Evolutionary conservation across 2,797 vertebrate species (phyloP).

Genomic region (Micromesistius poutassou): DNA sequence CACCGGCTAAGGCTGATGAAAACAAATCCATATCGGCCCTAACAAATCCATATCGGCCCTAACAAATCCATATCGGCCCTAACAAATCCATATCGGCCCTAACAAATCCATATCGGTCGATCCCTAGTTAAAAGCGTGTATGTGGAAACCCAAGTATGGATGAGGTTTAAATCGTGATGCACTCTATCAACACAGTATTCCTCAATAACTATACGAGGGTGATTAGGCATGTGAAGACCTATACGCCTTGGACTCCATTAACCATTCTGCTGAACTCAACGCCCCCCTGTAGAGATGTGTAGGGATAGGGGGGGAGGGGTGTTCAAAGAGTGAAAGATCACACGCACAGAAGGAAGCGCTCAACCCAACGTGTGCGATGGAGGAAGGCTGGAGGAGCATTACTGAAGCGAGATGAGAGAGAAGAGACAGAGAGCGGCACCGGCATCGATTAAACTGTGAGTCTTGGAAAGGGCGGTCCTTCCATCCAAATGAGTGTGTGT

Average conservation of each 20-base stretch:
- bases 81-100: too few relatives aligned
- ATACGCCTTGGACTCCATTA: background rate
- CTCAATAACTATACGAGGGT: too few relatives aligned
- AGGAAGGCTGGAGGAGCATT: slow-evolving; percentile 53
- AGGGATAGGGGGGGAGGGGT: slow-evolving; percentile 34
- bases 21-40: too few relatives aligned
- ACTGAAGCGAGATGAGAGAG: slow-evolving; percentile 31
- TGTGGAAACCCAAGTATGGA: too few relatives aligned
- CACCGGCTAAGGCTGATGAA: too few relatives aligned
- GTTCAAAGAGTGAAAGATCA: slow-evolving; percentile 40
- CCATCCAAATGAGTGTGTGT: background rate
- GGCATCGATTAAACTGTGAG: slow-evolving; percentile 32
- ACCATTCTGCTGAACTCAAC: background rate
- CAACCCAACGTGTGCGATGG: slow-evolving; percentile 20
- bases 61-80: too few relatives aligned
- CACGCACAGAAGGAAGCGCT: slow-evolving; percentile 46
- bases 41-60: too few relatives aligned
- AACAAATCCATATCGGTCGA: too few relatives aligned
- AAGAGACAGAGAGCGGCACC: slow-evolving; percentile 30
- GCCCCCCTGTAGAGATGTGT: slow-evolving; percentile 17
- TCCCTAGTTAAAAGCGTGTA: too few relatives aligned
- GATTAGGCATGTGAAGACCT: background rate
- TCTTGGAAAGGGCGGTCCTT: background rate
- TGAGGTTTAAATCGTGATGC: too few relatives aligned
- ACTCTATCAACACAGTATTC: too few relatives aligned